phyloP scores from a whole-genome alignment of 1,140 invertebrate genomes.

The Pteromalus puparum region DNA sequence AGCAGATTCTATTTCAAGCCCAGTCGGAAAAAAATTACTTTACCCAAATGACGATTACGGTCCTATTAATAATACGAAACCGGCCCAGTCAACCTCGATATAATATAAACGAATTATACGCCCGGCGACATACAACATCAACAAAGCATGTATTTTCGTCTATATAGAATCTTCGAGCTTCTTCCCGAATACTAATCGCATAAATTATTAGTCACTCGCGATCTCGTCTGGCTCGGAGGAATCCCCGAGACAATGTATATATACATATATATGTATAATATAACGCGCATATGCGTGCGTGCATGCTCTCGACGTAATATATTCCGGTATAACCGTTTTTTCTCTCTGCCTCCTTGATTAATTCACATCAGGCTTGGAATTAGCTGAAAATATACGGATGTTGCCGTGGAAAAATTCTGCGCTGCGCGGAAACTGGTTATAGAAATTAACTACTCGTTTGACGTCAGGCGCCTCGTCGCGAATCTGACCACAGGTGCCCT shows the following conservation, averaged over 20 bases:
- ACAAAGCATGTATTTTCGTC: not conserved
- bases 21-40: too few species aligned
- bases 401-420: not conserved
- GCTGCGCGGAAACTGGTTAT: not conserved
- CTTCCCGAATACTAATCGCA: not conserved
- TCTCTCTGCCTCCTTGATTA: not conserved
- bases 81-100: too few species aligned
- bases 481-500: not conserved
- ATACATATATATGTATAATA: too few species aligned
- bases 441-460: not conserved
- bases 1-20: too few species aligned
- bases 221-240: not conserved
- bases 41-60: too few species aligned
- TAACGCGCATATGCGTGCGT: too few species aligned
- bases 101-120: too few species aligned
- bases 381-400: not conserved
- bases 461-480: not conserved
- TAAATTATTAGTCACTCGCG: not conserved
- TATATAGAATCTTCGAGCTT: not conserved
- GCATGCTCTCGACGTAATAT: too few species aligned
- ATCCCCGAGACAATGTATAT: too few species aligned
- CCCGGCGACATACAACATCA: not conserved
- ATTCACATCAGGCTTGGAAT: not conserved
- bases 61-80: too few species aligned
- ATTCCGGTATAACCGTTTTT: not conserved